Evolutionary conservation across 2,113 vertebrate genomes (phyloP).

Genomic region (Sinocyclocheilus maitianheensis): DNA sequence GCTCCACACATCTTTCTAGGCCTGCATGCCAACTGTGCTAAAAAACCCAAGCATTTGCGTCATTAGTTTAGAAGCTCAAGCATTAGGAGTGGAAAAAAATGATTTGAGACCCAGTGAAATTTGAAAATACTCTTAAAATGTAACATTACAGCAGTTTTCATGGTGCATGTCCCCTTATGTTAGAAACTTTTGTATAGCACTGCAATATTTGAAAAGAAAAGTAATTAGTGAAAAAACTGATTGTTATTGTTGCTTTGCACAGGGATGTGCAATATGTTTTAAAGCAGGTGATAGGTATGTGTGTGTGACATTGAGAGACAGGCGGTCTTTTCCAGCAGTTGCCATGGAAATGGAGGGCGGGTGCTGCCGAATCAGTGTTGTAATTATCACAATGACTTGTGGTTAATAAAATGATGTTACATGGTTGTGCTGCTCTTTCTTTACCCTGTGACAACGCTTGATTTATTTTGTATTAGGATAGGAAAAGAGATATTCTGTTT

Average conservation of each 20-base stretch:
- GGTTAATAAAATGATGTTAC: slow-evolving; percentile 66
- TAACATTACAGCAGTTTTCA: slow-evolving; percentile 73
- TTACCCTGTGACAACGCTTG: background rate
- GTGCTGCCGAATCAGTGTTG: slow-evolving; percentile 85
- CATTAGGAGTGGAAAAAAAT: background rate
- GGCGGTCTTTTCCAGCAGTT: slow-evolving; percentile 52
- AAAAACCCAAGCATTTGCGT: slow-evolving; percentile 61
- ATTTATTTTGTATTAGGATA: background rate
- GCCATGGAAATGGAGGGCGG: background rate
- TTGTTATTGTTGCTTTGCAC: slow-evolving; percentile 76
- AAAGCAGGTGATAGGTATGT: slow-evolving; percentile 69
- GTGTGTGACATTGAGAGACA: slow-evolving; percentile 64
- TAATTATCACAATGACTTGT: slow-evolving; percentile 82
- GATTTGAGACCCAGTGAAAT: background rate
- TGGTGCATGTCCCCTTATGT: slow-evolving; percentile 85
- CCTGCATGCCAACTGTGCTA: slow-evolving; percentile 84
- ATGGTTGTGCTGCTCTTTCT: background rate
- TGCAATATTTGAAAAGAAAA: slow-evolving; percentile 61
- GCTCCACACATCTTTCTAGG: slow-evolving; percentile 83
- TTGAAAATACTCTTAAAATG: slow-evolving; percentile 69
- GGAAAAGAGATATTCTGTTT: background rate
- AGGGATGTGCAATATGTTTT: slow-evolving; percentile 85
- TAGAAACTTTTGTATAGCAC: slow-evolving; percentile 47
- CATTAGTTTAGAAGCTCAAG: slow-evolving; percentile 59
- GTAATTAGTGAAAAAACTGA: slow-evolving; percentile 24